phyloP scores from a whole-genome alignment of 2,888 invertebrate genomes.

The Arrhopalites spinosus region DNA sequence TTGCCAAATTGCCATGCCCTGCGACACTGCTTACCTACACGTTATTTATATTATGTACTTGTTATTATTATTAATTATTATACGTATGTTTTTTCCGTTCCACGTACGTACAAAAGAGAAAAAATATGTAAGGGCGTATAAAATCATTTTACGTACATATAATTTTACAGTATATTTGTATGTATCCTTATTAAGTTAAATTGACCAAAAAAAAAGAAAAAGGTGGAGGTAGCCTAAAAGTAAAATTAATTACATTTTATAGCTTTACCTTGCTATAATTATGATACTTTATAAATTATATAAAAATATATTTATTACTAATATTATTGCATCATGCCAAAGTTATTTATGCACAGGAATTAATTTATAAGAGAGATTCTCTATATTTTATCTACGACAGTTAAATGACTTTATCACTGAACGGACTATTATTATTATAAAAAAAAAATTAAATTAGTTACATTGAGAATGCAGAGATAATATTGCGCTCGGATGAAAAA shows the following conservation, averaged over 20 bases:
- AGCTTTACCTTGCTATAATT: neutral
- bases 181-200: neutral
- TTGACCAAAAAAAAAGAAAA: neutral
- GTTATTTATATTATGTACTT: constrained; percentile 22
- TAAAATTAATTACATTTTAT: neutral
- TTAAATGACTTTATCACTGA: too few relatives aligned
- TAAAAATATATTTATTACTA: neutral
- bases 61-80: constrained; percentile 16
- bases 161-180: neutral
- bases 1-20: constrained; percentile 51
- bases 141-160: constrained; percentile 7
- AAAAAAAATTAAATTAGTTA: too few relatives aligned
- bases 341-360: too few relatives aligned
- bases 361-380: too few relatives aligned
- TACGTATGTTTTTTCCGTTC: constrained; percentile 27
- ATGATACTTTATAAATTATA: neutral
- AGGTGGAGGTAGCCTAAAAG: neutral
- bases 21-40: constrained; percentile 53
- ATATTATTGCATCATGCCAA: too few relatives aligned
- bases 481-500: too few relatives aligned
- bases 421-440: too few relatives aligned
- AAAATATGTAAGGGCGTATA: neutral
- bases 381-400: too few relatives aligned
- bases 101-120: constrained; percentile 13
- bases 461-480: too few relatives aligned